Evolutionary conservation across 1,140 invertebrate species (phyloP).

Genomic region (Drosophila nannoptera): DNA sequence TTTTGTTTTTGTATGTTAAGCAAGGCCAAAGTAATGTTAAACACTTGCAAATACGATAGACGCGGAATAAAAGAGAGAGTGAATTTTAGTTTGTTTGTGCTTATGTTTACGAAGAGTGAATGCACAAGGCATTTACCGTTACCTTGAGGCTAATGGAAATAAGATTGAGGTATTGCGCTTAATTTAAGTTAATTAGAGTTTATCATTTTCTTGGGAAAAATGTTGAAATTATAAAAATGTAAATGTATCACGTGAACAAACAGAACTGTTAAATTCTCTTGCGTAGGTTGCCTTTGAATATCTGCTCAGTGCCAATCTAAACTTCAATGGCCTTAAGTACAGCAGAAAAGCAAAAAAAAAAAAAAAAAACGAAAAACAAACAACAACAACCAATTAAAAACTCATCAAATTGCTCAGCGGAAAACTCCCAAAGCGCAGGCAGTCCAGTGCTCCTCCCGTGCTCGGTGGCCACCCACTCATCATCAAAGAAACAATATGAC

Average conservation of each 20-base stretch:
- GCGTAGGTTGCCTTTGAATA: too few species aligned
- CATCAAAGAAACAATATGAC: constrained; percentile 10
- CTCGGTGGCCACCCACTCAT: constrained; percentile 20
- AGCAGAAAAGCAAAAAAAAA: constrained; percentile 4
- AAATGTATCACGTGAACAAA: too few species aligned
- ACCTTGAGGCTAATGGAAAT: too few species aligned
- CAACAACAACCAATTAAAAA: constrained; percentile 43
- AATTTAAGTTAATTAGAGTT: too few species aligned
- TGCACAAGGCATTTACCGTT: too few species aligned
- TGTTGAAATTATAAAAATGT: too few species aligned
- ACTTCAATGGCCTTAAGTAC: constrained; percentile 8
- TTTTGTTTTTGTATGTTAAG: constrained; percentile 4
- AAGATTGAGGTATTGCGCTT: too few species aligned
- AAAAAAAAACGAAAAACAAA: constrained; percentile 13
- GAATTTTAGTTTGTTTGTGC: neutral
- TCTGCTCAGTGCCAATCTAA: too few species aligned
- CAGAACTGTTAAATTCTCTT: too few species aligned
- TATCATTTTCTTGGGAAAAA: too few species aligned
- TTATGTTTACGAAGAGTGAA: neutral
- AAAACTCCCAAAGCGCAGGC: constrained; percentile 19
- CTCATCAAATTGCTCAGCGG: constrained; percentile 38
- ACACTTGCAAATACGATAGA: neutral
- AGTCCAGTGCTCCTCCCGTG: neutral
- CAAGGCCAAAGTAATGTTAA: constrained; percentile 5
- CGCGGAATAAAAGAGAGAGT: neutral